Evolutionary conservation across 2,797 vertebrate genomes (phyloP), one percentile per base, ranked within the genome.

Genomic region (Pangasius krempfi): DNA sequence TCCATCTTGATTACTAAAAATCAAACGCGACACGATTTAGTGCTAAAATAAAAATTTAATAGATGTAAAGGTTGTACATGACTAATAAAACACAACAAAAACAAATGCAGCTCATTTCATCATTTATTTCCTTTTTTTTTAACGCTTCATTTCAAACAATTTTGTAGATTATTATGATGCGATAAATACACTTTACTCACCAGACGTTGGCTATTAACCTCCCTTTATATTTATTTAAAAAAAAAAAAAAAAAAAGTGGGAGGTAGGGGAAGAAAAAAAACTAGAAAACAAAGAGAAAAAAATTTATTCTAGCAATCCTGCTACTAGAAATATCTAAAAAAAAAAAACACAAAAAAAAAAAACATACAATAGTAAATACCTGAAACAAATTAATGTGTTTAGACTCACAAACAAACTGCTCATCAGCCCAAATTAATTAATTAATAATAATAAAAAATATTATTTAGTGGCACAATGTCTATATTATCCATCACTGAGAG

Each of bases 251-350:
- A 72, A 16, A 72, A 4, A 70, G 1, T 27, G 3, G 4, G 72
- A 40, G 84, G 79, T 8, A 7, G 52, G 27, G 60, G 62, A 16
- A 64, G 50, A 52, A 89, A 76, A 73, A 3, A 76, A 88, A 73
- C 14, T 44, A 78, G 56, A 14, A 25, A 37, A 22, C 0, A 33
- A 9, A 30, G 7, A 4, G 0, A 40, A 40, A 52, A 33, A 54
- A 86, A 22, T 13, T 2, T 88, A 52, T 83, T 80, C 88, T 16
- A 89, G 86, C 66, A 90, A 89, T 86, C 89, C 85, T 88, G 52
- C 86, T 64, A 76, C 75, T 87, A 72, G 75, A 88, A 85, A 90
- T 33, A 5, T 56, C 27, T 30, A 30, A 68, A 30, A 76, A 86
- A 86, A 30, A 52, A 25, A 47, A 25, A 52, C 3, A 0, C 1